These are phyloP conservation scores for Agrypnia vestita DNA, from an alignment of 1,140 invertebrate species.

Conservation along the genomic window DNA sequence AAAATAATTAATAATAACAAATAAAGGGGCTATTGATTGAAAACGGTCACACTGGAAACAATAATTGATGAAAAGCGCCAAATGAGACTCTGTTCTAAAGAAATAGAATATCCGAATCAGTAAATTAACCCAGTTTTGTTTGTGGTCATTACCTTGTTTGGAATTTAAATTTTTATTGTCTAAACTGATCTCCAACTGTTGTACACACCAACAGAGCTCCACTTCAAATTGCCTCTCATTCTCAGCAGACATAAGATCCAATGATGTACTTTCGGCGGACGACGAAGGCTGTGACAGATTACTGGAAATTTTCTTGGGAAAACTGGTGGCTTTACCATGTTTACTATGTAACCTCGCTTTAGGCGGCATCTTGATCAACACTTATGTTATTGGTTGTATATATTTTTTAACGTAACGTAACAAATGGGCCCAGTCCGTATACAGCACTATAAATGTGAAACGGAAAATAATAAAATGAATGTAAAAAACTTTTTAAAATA, in stretches of 20 bases:
- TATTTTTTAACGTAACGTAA: background rate
- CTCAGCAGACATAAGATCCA: constrained; percentile 66
- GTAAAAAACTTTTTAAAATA: background rate
- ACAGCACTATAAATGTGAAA: constrained; percentile 20
- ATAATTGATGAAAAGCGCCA: background rate
- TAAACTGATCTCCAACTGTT: constrained; percentile 78
- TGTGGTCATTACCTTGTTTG: constrained; percentile 73
- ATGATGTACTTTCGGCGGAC: constrained; percentile 1
- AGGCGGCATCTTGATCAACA: constrained; percentile 48
- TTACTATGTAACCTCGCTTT: constrained; percentile 52
- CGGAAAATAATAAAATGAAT: background rate
- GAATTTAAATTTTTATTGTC: constrained; percentile 75
- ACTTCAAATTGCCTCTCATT: constrained; percentile 80
- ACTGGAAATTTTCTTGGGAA: constrained; percentile 31
- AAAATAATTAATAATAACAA: constrained; percentile 54
- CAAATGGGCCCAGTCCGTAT: background rate
- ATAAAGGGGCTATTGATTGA: background rate
- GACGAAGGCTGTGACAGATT: background rate
- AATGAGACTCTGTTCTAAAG: background rate
- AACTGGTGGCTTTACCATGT: constrained; percentile 53
- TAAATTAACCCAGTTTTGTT: background rate
- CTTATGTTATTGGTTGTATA: background rate
- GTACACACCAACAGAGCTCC: constrained; percentile 84
- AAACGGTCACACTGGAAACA: background rate
- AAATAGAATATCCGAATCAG: background rate